Base-by-base conservation (phyloP, 2,888 invertebrate species). In the Lymantria dispar region DNA sequence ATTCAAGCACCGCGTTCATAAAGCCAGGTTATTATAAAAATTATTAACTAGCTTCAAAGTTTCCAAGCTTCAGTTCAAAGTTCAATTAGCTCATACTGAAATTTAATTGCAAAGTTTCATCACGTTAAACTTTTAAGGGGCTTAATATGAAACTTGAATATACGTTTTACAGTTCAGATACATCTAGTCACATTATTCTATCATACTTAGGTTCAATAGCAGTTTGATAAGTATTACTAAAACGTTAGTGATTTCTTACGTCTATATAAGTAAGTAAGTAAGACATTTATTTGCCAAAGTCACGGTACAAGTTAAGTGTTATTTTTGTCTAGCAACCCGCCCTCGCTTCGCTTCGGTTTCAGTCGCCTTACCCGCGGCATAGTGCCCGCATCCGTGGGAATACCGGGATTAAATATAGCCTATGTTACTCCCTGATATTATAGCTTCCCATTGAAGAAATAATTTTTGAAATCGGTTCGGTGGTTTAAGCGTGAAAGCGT, bases 31-130 rank as follows among this genome's bases (percentile, higher is more conserved):
- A 38, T 38, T 38, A 38, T 37, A 47, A 52, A 72, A 65, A 67
- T 65, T 56, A 70, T 65, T 62, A 68, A 59, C 71, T 71, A 51
- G 40, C 22, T 64, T 63, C 68, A 62, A 64, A 62, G 56, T 61
- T 59, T 47, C 52, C 81, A 38, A 78, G 76, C 78, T 82, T 78
- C 75, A 74, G 65, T 60, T 64, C 61, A 74, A 81, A 83, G 74
- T 84, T 85, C 85, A 84, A 85, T 85, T 85, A 85, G 80, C 80
- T 80, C 79, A 79, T 76, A 78, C 79, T 74, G 72, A 82, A 84
- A 85, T 82, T 85, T 82, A 82, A 86, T 86, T 85, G 80, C 74
- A 48, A 85, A 86, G 80, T 85, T 83, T 12, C 38, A 38, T 12
- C 56, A 62, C 65, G 62, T 51, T 54, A 45, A 77, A 85, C 72